Conservation (phyloP, 2,113 vertebrate species). For the Daphoenositta chrysoptera region DNA sequence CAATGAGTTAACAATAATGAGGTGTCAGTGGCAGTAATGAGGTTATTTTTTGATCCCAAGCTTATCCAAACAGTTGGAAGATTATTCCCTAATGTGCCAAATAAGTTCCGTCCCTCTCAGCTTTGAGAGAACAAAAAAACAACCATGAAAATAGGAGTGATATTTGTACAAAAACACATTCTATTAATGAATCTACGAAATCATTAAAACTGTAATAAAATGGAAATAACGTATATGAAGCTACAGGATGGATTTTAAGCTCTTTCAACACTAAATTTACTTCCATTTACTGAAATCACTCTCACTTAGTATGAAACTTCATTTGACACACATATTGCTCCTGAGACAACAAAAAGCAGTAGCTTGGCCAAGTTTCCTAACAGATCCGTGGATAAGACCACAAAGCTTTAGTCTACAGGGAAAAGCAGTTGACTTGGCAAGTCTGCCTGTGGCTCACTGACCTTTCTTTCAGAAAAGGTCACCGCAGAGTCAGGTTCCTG, state of each 20-base stretch:
- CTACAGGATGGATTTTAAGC: not conserved
- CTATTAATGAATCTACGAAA: not conserved
- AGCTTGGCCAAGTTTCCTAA: not conserved
- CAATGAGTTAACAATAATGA: not conserved
- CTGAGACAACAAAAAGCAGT: not conserved
- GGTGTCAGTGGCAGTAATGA: not conserved
- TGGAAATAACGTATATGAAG: not conserved
- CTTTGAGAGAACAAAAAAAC: not conserved
- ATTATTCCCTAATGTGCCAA: not conserved
- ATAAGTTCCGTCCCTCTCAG: not conserved
- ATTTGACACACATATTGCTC: not conserved
- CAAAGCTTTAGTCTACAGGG: conserved; percentile 2
- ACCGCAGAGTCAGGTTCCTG: not conserved
- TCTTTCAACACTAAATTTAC: not conserved
- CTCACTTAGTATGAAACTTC: not conserved
- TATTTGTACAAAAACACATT: not conserved
- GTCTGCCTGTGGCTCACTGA: not conserved
- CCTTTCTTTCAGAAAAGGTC: conserved; percentile 50
- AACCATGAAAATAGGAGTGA: not conserved
- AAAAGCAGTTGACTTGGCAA: conserved; percentile 52
- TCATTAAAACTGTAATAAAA: not conserved
- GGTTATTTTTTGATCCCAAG: not conserved
- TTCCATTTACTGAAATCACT: not conserved
- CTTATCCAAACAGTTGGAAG: not conserved
- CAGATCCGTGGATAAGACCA: not conserved